Conservation (phyloP, 1,140 invertebrate genomes). For the Melanaphis sacchari region DNA sequence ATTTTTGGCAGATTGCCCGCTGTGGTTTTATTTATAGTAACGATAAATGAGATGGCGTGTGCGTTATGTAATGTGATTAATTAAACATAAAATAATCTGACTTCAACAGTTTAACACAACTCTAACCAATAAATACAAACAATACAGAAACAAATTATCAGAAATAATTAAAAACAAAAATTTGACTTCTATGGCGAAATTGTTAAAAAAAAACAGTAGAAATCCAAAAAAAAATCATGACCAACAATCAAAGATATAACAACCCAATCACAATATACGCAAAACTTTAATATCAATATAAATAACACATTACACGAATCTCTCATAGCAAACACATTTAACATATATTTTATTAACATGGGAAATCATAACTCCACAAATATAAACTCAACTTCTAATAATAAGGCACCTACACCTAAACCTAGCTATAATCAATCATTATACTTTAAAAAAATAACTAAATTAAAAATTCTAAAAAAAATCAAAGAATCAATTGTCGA, state of each 20-base stretch:
- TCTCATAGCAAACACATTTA: neutral
- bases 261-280: neutral
- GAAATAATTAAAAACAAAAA: constrained; percentile 6
- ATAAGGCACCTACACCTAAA: neutral
- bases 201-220: neutral
- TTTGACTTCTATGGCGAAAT: neutral
- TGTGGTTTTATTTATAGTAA: too few relatives aligned
- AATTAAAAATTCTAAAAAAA: neutral
- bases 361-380: neutral
- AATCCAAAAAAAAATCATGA: neutral
- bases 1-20: too few relatives aligned
- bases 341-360: neutral
- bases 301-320: neutral
- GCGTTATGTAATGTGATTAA: too few relatives aligned
- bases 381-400: neutral
- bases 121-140: neutral
- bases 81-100: neutral
- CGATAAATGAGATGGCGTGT: too few relatives aligned
- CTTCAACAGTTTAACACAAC: neutral
- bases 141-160: neutral
- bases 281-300: neutral
- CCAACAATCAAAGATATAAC: neutral
- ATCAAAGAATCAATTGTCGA: neutral
- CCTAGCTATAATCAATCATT: neutral
- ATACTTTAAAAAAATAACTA: neutral